Conservation (phyloP, 2,113 vertebrate genomes). For the Thomomys bottae region DNA sequence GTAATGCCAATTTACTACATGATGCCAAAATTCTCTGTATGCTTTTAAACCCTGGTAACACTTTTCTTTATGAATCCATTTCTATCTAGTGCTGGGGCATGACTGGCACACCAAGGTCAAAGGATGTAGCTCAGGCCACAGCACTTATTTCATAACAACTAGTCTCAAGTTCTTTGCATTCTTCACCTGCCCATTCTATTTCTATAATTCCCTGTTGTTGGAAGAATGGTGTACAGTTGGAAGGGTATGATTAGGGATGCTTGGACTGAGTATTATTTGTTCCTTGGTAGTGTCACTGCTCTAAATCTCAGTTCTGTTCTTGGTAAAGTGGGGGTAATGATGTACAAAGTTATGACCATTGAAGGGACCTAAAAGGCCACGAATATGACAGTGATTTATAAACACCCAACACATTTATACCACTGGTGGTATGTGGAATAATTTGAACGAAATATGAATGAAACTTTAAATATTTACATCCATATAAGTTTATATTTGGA, state of each 20-base stretch:
- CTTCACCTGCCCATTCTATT: neutral
- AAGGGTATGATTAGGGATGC: neutral
- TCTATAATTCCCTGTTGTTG: neutral
- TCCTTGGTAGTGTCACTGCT: neutral
- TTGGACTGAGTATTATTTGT: neutral
- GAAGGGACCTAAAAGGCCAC: neutral
- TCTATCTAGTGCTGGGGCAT: neutral
- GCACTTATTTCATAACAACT: slow-evolving; percentile 3
- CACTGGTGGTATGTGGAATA: neutral
- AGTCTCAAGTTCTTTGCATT: neutral
- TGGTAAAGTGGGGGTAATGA: neutral
- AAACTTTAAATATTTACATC: neutral
- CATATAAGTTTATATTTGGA: slow-evolving; percentile 33
- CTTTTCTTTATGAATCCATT: neutral
- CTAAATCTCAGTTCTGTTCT: neutral
- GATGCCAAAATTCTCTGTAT: slow-evolving; percentile 5
- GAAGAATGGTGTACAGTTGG: neutral
- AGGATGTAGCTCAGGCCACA: neutral
- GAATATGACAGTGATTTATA: neutral
- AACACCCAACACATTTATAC: neutral
- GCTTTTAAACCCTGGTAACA: slow-evolving; percentile 1
- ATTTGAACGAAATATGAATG: slow-evolving; percentile 10
- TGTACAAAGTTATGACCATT: neutral
- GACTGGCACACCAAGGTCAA: slow-evolving; percentile 26
- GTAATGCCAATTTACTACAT: slow-evolving; percentile 1